phyloP scores from a whole-genome alignment of 1,140 invertebrate genomes.

The Glomeris maerens region DNA sequence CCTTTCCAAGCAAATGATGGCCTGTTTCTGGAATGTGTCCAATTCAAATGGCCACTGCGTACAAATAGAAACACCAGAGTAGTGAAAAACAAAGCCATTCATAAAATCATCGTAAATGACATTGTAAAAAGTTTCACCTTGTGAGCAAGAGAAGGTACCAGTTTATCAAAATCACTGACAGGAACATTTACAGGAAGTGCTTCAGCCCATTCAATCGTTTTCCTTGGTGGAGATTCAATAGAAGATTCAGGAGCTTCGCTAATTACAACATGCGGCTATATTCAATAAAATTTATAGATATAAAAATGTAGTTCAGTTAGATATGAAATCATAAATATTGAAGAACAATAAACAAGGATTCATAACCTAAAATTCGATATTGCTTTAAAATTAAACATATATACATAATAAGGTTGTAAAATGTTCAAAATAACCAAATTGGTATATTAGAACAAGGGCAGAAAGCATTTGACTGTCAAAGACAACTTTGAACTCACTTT shows the following conservation, averaged over 20 bases:
- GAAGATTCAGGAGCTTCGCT: too few species aligned
- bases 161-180: conserved; percentile 64
- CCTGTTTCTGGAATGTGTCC: conserved; percentile 93
- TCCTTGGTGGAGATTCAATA: not conserved
- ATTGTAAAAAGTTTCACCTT: conserved; percentile 26
- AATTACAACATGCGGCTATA: not conserved
- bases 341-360: too few species aligned
- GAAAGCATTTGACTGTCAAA: not conserved
- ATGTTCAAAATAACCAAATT: too few species aligned
- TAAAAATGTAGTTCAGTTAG: too few species aligned
- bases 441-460: too few species aligned
- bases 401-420: too few species aligned
- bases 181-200: conserved; percentile 63
- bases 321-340: too few species aligned
- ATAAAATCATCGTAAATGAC: not conserved
- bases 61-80: conserved; percentile 9
- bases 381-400: too few species aligned
- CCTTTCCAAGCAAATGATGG: conserved; percentile 84
- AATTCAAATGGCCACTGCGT: conserved; percentile 74
- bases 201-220: conserved; percentile 58
- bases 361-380: too few species aligned
- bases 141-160: conserved; percentile 69
- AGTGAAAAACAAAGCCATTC: not conserved
- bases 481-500: not conserved
- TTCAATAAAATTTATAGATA: too few species aligned